phyloP scores from a whole-genome alignment of 2,113 vertebrate genomes.

The Hoplias malabaricus region DNA sequence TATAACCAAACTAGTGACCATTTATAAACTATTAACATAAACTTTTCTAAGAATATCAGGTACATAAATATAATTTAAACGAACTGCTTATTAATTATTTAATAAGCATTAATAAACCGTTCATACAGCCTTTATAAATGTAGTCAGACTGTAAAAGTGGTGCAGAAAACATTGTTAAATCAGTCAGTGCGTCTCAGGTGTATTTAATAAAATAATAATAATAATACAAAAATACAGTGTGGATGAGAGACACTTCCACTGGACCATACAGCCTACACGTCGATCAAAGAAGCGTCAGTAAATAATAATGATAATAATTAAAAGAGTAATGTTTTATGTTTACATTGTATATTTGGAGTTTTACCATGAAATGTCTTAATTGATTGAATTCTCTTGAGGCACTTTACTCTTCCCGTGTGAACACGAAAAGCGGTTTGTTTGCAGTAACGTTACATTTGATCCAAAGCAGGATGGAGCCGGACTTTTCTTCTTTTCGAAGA shows the following conservation, averaged over 20 bases:
- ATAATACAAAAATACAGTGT: background rate
- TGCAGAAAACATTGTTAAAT: no score
- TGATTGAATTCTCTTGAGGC: conserved; percentile 62
- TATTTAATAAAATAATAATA: no score
- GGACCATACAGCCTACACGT: conserved; percentile 8
- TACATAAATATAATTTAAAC: no score
- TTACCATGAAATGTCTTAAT: conserved; percentile 51
- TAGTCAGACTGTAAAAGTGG: no score
- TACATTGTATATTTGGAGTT: conserved; percentile 31
- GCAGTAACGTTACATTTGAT: background rate
- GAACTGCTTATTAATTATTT: no score
- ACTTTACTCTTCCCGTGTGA: conserved; percentile 47
- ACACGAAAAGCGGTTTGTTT: background rate
- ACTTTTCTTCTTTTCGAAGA: no score
- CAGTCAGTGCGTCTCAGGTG: conserved; percentile 21
- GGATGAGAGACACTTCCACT: background rate
- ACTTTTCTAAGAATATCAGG: no score
- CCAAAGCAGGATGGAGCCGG: background rate
- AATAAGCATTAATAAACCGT: no score
- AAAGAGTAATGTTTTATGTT: conserved; percentile 25
- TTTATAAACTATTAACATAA: no score
- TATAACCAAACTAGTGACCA: no score
- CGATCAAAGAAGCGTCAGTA: background rate
- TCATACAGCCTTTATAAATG: no score
- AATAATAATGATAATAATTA: background rate